Evolutionary conservation across 2,888 invertebrate species (phyloP), one percentile per base, ranked within the genome.

Genomic region (Achlya flavicornis): DNA sequence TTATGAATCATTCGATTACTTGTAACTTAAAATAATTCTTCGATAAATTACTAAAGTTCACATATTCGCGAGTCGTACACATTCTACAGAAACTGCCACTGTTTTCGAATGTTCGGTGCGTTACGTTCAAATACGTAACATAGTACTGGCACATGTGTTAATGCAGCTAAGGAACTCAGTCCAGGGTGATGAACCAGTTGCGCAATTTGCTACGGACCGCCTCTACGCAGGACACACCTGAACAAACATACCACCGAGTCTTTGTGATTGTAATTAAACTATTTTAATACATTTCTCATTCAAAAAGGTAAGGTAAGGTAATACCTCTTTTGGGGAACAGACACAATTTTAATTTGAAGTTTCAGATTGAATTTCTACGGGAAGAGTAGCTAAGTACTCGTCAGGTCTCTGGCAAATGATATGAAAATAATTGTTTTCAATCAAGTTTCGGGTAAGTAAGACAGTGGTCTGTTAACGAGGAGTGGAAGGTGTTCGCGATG

Each of bases 151-250:
- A 60, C 60, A 16, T 11, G 16, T 38, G 41, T 12, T 60, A 41
- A 19, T 41, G 57, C 62, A 61, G 43, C 46, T 41, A 41, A 33
- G 46, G 33, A 61, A 69, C 67, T 46, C 46, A 10, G 19, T 60
- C 41, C 66, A 76, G 77, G 76, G 64, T 78, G 71, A 73, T 71
- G 71, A 75, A 83, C 78, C 80, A 82, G 75, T 82, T 77, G 74
- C 71, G 74, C 73, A 74, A 82, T 79, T 73, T 70, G 75, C 74
- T 71, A 77, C 75, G 69, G 73, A 70, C 66, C 73, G 72, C 67
- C 26, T 70, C 67, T 70, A 73, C 73, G 70, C 63, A 72, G 69
- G 71, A 71, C 67, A 72, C 89, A 89, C 77, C 88, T 90, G 90
- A 79, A 70, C 75, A 87, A 88, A 88, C 76, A 88, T 66, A 69